A percentile compares a stretch with the other conserved stretches of the same genome.
phyloP scores from a whole-genome alignment of 2,797 vertebrate species.

The Selene dorsalis region DNA sequence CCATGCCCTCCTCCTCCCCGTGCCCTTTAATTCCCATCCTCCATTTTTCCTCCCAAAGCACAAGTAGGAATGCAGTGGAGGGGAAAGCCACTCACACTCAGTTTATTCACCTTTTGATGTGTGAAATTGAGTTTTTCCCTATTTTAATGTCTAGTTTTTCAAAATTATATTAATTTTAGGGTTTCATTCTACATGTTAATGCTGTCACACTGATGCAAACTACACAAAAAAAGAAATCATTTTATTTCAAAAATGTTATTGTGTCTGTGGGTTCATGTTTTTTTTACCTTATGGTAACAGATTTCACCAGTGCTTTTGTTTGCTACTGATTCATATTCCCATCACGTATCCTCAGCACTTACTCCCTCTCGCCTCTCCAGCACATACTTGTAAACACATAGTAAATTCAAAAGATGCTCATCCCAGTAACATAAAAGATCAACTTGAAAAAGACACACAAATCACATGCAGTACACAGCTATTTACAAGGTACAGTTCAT shows the following conservation, averaged over 20 bases:
- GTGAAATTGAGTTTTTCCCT: constrained; percentile 73
- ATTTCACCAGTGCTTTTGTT: neutral
- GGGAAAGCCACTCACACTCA: constrained; percentile 62
- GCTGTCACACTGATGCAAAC: constrained; percentile 8
- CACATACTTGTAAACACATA: constrained; percentile 2
- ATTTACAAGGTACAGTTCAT: neutral
- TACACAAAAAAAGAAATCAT: neutral
- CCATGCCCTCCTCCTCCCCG: constrained; percentile 25
- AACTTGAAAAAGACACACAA: neutral
- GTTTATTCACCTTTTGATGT: constrained; percentile 75
- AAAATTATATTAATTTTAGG: constrained; percentile 27
- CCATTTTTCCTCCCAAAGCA: constrained; percentile 46
- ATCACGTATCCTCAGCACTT: constrained; percentile 7
- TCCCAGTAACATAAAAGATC: constrained; percentile 5
- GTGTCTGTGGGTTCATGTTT: neutral
- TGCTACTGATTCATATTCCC: neutral
- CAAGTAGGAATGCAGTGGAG: constrained; percentile 53
- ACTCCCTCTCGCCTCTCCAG: neutral
- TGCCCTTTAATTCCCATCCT: constrained; percentile 58
- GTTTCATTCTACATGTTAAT: constrained; percentile 13
- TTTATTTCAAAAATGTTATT: neutral
- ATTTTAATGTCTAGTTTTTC: constrained; percentile 3
- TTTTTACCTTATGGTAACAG: too few species aligned
- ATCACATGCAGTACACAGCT: neutral
- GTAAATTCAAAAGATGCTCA: constrained; percentile 13